Base-by-base conservation (phyloP, 1,140 invertebrate genomes). In the Plectus sambesii region DNA sequence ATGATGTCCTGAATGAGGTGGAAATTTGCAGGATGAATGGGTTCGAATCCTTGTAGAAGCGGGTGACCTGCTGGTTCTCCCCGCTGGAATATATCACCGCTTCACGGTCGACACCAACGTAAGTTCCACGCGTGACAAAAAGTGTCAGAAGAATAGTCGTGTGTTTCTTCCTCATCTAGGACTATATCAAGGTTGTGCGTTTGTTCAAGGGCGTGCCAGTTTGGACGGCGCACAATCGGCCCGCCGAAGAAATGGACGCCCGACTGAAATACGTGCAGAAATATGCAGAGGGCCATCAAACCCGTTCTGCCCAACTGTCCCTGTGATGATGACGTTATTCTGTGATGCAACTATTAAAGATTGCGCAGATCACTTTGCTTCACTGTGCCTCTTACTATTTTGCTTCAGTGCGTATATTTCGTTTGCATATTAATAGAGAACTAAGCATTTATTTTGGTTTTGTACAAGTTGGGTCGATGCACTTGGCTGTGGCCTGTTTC, bases 51-150 rank as follows among this genome's bases (percentile, higher is more conserved):
- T 81, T 60, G 83, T 92, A 0, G 69, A 71, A 0, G 75, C 81
- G 17, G 87, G 87, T 6, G 92, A 97, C 74, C 74, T 97, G 66
- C 79, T 98, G 29, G 80, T 94, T 47, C 79, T 98, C 42, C 92
- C 92, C 0, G 83, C 86, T 58, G 93, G 93, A 44, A 93, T 96
- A 58, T 98, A 97, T 72, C 93, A 98, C 65, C 77, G 93, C 43
- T 97, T 98, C 69, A 94, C 87, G 4, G 74, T 90, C n/a, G 88
- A 97, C 70, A 44, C 58, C 1, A 69, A 70, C 27, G 75, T 74
- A 62, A 58, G 53, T 55, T 24, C 39, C 26, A n/a, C n/a, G 5
- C 26, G 20, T 39, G n/a, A 33, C 12, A 12, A 24, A 5, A 39
- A 39, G 5, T 5, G 5, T 39, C 19, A 39, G 26, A 39, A 5